Percentiles rank a stretch among this genome's conserved stretches.
Conservation (phyloP, 2,113 vertebrate species). For the Burhinus oedicnemus region DNA sequence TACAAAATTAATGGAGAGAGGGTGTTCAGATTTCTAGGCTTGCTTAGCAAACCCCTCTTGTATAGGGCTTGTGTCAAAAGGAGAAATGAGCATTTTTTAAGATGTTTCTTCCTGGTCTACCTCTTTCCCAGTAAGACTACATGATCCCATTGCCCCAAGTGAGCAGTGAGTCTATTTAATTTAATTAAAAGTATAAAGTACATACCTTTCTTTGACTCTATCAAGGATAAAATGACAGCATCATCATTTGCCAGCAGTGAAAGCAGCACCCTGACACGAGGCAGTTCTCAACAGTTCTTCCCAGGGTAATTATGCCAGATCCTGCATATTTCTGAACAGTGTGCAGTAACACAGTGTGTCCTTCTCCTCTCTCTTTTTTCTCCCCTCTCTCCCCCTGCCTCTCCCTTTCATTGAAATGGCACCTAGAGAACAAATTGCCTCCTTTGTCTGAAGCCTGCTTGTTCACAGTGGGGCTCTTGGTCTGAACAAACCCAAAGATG, state of each 20-base stretch:
- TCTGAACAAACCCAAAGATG: slow-evolving; percentile 74
- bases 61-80: background rate
- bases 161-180: background rate
- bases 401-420: slow-evolving; percentile 42
- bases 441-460: slow-evolving; percentile 74
- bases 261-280: background rate
- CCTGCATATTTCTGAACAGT: slow-evolving; percentile 13
- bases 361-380: background rate
- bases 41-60: background rate
- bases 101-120: background rate
- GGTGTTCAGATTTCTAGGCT: background rate
- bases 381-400: background rate
- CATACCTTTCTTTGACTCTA: background rate
- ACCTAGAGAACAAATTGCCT: slow-evolving; percentile 73
- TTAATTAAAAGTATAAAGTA: background rate
- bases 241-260: background rate
- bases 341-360: background rate
- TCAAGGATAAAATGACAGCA: background rate
- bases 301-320: slow-evolving; percentile 1
- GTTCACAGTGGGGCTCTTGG: slow-evolving; percentile 74
- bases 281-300: background rate
- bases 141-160: background rate
- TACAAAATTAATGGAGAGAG: background rate
- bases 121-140: background rate
- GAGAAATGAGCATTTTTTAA: background rate